Conservation (phyloP, 2,797 vertebrate species). For the Dendrocincla fuliginosa region DNA sequence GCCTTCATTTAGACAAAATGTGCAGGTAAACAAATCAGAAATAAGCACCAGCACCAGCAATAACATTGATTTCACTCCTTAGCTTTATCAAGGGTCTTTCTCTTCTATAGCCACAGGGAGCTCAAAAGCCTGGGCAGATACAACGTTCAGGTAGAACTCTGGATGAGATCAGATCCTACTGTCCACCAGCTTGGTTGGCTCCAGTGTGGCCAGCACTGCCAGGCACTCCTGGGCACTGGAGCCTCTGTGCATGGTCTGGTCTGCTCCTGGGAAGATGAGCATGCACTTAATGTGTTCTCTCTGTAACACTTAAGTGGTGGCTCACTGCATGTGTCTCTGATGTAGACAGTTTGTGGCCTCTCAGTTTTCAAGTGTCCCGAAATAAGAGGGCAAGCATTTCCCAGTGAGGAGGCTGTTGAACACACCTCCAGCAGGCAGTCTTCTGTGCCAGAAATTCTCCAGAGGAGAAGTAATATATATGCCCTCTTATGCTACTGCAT, state of each 20-base stretch:
- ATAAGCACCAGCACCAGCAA: not conserved
- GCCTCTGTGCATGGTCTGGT: rapidly evolving
- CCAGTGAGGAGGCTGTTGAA: not conserved
- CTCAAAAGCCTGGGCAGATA: not conserved
- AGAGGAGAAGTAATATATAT: not conserved
- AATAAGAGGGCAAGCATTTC: not conserved
- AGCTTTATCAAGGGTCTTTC: not conserved
- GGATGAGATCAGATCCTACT: not conserved
- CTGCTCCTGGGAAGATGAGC: not conserved
- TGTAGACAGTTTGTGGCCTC: not conserved
- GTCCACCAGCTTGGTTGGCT: not conserved
- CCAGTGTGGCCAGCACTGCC: not conserved
- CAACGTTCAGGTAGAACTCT: not conserved
- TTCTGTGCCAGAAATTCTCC: not conserved
- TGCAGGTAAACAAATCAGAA: slow-evolving; percentile 57
- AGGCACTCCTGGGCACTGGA: not conserved
- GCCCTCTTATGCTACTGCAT: not conserved
- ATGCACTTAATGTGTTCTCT: not conserved
- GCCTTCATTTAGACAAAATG: not conserved
- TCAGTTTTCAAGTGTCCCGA: not conserved
- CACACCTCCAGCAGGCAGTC: not conserved
- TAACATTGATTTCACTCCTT: not conserved
- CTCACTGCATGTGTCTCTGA: rapidly evolving
- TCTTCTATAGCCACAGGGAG: not conserved
- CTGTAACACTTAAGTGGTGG: not conserved